phyloP scores from a whole-genome alignment of 2,797 vertebrate species.

The Myotis planiceps region DNA sequence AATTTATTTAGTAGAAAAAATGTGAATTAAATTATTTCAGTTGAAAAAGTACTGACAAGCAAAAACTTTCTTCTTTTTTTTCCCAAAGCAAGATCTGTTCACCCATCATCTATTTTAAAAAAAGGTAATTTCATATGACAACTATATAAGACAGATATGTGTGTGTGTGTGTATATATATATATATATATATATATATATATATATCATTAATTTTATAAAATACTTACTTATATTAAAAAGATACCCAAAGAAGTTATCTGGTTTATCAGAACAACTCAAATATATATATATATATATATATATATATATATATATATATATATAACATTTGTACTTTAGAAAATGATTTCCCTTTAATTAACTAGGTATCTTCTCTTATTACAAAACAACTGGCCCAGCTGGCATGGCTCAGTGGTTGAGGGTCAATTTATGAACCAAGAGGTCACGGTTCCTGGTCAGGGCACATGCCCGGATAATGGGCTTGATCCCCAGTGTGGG shows the following conservation, averaged over 20 bases:
- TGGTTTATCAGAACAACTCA: neutral
- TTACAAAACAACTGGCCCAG: neutral
- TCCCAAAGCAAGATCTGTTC: neutral
- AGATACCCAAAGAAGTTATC: neutral
- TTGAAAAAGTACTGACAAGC: neutral
- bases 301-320: neutral
- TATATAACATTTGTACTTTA: neutral
- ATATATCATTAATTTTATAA: neutral
- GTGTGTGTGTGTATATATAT: neutral
- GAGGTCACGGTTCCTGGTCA: too few species aligned
- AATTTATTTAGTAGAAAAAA: neutral
- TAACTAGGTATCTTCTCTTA: neutral
- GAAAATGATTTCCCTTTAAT: neutral
- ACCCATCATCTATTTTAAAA: neutral
- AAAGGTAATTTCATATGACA: neutral
- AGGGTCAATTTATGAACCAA: too few species aligned
- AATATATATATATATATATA: neutral
- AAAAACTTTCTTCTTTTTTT: neutral
- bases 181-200: neutral
- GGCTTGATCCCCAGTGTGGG: too few species aligned
- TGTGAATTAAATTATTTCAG: neutral
- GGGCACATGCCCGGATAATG: too few species aligned
- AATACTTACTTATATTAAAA: neutral
- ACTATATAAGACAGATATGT: neutral
- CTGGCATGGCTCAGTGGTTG: too few species aligned